Evolutionary conservation across 2,113 vertebrate species (phyloP), one percentile per base, ranked within the genome.

Genomic region (Perccottus glenii): DNA sequence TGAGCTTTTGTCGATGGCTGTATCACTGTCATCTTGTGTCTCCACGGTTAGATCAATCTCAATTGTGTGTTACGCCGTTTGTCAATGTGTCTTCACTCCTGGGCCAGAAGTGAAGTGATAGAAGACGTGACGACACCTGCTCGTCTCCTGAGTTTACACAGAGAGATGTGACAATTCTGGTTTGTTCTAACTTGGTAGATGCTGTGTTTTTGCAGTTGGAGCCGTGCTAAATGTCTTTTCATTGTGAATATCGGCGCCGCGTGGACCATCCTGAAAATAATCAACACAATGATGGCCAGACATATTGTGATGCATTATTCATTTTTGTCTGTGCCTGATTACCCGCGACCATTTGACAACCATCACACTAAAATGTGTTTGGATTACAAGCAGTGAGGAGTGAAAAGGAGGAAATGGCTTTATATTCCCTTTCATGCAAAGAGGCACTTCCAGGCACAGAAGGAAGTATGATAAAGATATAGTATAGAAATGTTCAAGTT

Each of bases 261-360:
- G 46, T 67, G 75, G 67, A 66, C 78, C 60, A 10, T 71, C 62
- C 82, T 64, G 68, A 77, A 79, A 82, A 85, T 76, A 82, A 86
- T 88, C 85, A 84, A 75, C 89, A 81, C 78, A 78, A 81, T 86
- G 75, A 86, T 78, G 74, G 70, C 51, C 84, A 67, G 78, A 83
- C 88, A 84, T 83, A 73, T 81, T 86, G 85, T 19, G 44, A 88
- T 89, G 85, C 82, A 90, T 90, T 87, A 89, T 90, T 91, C 88
- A 90, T 89, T 71, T 74, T 67, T 65, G 58, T 67, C 80, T 71
- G 67, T 40, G 82, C 78, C 80, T 90, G 84, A 90, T 86, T 86
- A 82, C 73, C 57, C 75, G 43, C 75, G 58, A 75, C 70, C 78
- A 76, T 88, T 88, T 85, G 82, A 88, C 85, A 86, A 88, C 79